Conservation (phyloP, 2,888 invertebrate genomes). For the Pheosia tremula region DNA sequence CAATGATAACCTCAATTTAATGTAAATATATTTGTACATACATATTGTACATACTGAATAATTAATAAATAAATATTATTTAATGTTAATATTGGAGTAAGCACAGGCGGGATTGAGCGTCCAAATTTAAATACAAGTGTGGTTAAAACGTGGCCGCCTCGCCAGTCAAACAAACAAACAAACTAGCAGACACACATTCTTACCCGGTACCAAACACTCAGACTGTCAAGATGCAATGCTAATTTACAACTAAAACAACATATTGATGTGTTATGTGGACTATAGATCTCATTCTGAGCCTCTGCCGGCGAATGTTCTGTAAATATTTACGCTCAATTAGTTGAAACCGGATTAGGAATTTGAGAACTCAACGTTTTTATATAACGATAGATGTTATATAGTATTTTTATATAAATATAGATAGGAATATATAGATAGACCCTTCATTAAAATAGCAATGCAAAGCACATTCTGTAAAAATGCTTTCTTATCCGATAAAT, state of each 20-base stretch:
- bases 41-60: too few species aligned
- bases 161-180: background rate
- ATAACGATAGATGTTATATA: too few species aligned
- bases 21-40: too few species aligned
- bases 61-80: too few species aligned
- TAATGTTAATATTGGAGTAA: background rate
- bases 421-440: too few species aligned
- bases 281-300: slow-evolving; percentile 21
- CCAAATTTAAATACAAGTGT: background rate
- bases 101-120: background rate
- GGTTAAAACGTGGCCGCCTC: background rate
- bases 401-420: too few species aligned
- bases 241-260: slow-evolving; percentile 22
- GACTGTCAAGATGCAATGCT: slow-evolving; percentile 24
- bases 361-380: background rate
- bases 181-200: background rate
- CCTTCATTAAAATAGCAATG: too few species aligned
- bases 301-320: slow-evolving; percentile 12
- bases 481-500: too few species aligned
- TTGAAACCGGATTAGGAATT: background rate
- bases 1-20: too few species aligned
- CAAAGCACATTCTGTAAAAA: too few species aligned
- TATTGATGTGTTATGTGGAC: slow-evolving; percentile 14
- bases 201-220: slow-evolving; percentile 3
- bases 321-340: slow-evolving; percentile 24